A percentile compares a stretch with the other conserved stretches of the same genome.
These are phyloP conservation scores for Sebastes dallii DNA, from an alignment of 2,797 vertebrate genomes.

Conservation along the genomic window DNA sequence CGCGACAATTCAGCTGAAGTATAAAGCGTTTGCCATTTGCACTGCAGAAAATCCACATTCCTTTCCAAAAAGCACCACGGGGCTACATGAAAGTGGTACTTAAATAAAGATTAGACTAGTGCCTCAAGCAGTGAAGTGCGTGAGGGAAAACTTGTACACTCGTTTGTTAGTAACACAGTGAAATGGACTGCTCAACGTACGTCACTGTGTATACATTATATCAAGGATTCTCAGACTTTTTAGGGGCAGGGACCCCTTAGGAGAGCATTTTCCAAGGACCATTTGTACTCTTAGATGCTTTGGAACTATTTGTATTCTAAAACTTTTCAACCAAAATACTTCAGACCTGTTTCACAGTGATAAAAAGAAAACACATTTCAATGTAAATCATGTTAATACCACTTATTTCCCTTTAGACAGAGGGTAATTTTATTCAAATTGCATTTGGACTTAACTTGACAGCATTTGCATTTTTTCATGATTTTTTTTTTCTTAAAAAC, in stretches of 20 bases:
- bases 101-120: slow-evolving; percentile 30
- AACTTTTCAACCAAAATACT: neutral
- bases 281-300: neutral
- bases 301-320: neutral
- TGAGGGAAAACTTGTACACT: neutral
- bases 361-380: neutral
- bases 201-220: neutral
- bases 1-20: neutral
- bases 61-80: slow-evolving; percentile 24
- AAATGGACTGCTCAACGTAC: neutral
- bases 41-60: neutral
- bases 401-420: neutral
- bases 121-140: slow-evolving; percentile 8
- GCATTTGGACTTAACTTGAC: neutral
- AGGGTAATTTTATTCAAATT: neutral
- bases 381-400: neutral
- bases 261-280: neutral
- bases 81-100: slow-evolving; percentile 30
- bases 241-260: fast-evolving
- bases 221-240: neutral
- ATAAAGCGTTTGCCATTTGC: slow-evolving; percentile 18
- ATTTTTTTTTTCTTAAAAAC: neutral
- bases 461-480: neutral
- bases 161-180: neutral
- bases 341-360: neutral